Evolutionary conservation across 2,113 vertebrate species (phyloP), one percentile per base, ranked within the genome.

Genomic region (Vireo altiloquus): DNA sequence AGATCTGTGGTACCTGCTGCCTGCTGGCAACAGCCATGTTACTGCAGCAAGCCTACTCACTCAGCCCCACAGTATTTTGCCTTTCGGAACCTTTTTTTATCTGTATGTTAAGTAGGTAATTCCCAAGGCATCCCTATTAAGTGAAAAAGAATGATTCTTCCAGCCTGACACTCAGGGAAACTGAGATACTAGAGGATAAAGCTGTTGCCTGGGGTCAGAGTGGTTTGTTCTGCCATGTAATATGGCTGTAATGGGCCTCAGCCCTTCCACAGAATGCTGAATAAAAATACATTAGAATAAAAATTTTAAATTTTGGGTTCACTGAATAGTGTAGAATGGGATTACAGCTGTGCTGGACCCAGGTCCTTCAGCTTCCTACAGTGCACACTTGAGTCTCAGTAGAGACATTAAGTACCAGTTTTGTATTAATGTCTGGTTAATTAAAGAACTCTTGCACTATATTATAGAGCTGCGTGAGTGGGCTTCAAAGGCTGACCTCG

Each of bases 1-100:
- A 95, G 69, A 89, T 81, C 63, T 63, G 47, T 61, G 30, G 68
- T 96, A 90, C 79, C 71, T 95, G 74, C 87, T 91, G 21, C 66
- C 81, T 94, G 79, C 69, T 68, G n/a, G 86, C 94, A 74, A 81
- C 75, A 84, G 60, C 94, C 46, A 7, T 30, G 49, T 83, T 90
- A 21, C 66, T 87, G 72, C 80, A 92, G 82, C 87, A 89, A 94
- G 28, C 85, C 57, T 71, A 6, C 79, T 88, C 27, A 3, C 77
- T 64, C 46, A 64, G 53, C 79, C 69, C 79, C 53, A 23, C 14
- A 23, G 64, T 60, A 33, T 47, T 78, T 83, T 81, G 64, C 76
- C 72, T 40, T 94, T 81, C n/a, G 17, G 47, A 77, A 44, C 14
- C 59, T 50, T 82, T 71, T 81, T 76, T 84, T 30, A 57, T 77